Evolutionary conservation across 1,140 invertebrate genomes (phyloP).

Genomic region (Helicoverpa zea): DNA sequence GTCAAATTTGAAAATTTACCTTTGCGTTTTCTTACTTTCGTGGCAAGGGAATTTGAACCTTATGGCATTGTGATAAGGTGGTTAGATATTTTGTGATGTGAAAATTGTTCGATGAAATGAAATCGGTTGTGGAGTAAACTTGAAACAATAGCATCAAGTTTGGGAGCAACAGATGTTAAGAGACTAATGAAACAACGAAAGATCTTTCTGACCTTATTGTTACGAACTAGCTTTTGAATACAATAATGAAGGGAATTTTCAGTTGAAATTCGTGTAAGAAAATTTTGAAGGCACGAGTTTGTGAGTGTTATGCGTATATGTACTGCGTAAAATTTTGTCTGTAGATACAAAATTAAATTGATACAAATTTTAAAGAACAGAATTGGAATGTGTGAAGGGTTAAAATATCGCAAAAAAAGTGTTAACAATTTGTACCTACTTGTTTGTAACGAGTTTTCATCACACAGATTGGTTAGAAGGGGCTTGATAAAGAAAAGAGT

Average conservation of each 20-base stretch:
- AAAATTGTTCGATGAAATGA: background rate
- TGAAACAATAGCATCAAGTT: conserved; percentile 63
- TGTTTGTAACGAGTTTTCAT: too few relatives aligned
- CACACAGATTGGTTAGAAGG: too few relatives aligned
- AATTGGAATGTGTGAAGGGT: too few relatives aligned
- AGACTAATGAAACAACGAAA: conserved; percentile 61
- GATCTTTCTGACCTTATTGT: conserved; percentile 22
- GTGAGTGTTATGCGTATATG: too few relatives aligned
- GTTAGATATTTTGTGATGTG: background rate
- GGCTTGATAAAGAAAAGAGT: too few relatives aligned
- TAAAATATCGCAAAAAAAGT: too few relatives aligned
- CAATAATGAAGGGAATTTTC: background rate
- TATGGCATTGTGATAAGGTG: conserved; percentile 41
- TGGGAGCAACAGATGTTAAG: conserved; percentile 65
- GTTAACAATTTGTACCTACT: too few relatives aligned
- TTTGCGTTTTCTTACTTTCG: background rate
- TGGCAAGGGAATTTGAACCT: background rate
- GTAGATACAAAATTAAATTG: too few relatives aligned
- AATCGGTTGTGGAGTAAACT: conserved; percentile 51
- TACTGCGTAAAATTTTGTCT: too few relatives aligned
- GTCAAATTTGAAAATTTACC: conserved; percentile 14
- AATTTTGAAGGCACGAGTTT: too few relatives aligned
- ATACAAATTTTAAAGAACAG: too few relatives aligned
- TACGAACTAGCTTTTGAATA: conserved; percentile 11
- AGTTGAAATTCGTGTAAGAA: too few relatives aligned